A percentile compares a stretch with the other conserved stretches of the same genome.
Evolutionary conservation across 2,797 vertebrate genomes (phyloP).

Genomic region (Kryptolebias ocellatus): DNA sequence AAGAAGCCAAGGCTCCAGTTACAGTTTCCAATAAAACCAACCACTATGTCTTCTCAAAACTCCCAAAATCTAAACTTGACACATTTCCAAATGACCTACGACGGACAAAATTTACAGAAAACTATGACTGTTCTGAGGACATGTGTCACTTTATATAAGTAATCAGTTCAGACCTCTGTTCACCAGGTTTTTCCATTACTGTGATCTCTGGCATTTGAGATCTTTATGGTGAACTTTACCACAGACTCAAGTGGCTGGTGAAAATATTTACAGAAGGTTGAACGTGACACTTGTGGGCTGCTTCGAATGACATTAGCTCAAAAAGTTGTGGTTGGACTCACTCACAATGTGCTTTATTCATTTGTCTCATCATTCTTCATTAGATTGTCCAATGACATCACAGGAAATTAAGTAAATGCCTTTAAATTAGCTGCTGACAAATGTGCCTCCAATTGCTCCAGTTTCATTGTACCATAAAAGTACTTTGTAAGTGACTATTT

Average conservation of each 20-base stretch:
- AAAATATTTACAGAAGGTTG: slow-evolving; percentile 38
- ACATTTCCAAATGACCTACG: slow-evolving; percentile 50
- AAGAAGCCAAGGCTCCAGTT: slow-evolving; percentile 45
- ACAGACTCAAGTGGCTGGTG: slow-evolving; percentile 28
- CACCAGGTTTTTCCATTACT: slow-evolving; percentile 65
- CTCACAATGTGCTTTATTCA: slow-evolving; percentile 37
- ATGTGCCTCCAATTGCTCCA: slow-evolving; percentile 31
- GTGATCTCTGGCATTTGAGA: slow-evolving; percentile 53
- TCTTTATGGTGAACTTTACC: slow-evolving; percentile 46
- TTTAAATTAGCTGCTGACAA: slow-evolving; percentile 26
- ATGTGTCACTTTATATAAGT: slow-evolving; percentile 50
- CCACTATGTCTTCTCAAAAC: slow-evolving; percentile 38
- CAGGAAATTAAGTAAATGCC: slow-evolving; percentile 40
- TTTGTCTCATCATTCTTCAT: slow-evolving; percentile 55
- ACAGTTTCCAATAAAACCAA: slow-evolving; percentile 57
- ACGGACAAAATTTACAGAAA: slow-evolving; percentile 45
- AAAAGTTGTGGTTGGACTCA: slow-evolving; percentile 47
- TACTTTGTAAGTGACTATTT: not conserved
- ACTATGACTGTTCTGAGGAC: slow-evolving; percentile 35
- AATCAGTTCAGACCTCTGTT: slow-evolving; percentile 45
- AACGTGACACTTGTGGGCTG: slow-evolving; percentile 38
- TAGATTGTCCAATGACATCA: slow-evolving; percentile 41
- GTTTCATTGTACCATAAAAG: slow-evolving; percentile 6
- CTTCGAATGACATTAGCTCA: slow-evolving; percentile 37
- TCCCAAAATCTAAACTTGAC: slow-evolving; percentile 55